Evolutionary conservation across 2,797 vertebrate species (phyloP), one percentile per base, ranked within the genome.

Genomic region (Paguma larvata): DNA sequence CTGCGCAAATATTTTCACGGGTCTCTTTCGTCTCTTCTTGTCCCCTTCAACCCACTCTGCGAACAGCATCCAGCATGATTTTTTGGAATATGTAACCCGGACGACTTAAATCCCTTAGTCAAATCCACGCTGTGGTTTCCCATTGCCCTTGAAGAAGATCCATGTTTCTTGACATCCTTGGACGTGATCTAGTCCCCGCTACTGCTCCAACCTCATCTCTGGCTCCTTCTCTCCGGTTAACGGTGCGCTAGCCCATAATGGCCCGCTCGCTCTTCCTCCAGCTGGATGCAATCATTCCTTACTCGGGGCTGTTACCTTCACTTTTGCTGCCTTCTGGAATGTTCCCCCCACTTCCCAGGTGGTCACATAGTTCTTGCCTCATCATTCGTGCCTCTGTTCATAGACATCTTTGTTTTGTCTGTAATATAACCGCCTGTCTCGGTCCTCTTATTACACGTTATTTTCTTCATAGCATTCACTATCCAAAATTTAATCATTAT

Each of bases 231-330:
- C 6, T 18, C 62, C 15, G 6, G 62, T 18, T 1, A 62, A 32
- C 1, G 30, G 3, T 7, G 41, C 44, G 11, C 13, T 25, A 59
- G 25, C 21, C 21, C 16, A 0, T 2, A 27, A 27, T 34, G 7
- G 16, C 1, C 62, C n/a, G 56, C 27, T 44, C 63, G 1, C 14
- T 53, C 27, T 34, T 25, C 56, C 41, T 62, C n/a, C 41, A 23
- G 32, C 16, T 53, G 51, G 21, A 65, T 34, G 51, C 13, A 30
- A 18, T 89, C n/a, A 70, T 32, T 63, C 34, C 53, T 48, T 19
- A n/a, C 15, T 48, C 44, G 67, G 15, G 25, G 38, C 23, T 11
- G 56, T 67, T 23, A 32, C 16, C 19, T 48, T 65, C 34, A 62
- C 11, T 67, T 12, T 53, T 89, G 44, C 5, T 75, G 75, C 23